These are phyloP conservation scores for Drosophila meridionalis DNA, from an alignment of 2,888 invertebrate genomes.

Conservation along the genomic window DNA sequence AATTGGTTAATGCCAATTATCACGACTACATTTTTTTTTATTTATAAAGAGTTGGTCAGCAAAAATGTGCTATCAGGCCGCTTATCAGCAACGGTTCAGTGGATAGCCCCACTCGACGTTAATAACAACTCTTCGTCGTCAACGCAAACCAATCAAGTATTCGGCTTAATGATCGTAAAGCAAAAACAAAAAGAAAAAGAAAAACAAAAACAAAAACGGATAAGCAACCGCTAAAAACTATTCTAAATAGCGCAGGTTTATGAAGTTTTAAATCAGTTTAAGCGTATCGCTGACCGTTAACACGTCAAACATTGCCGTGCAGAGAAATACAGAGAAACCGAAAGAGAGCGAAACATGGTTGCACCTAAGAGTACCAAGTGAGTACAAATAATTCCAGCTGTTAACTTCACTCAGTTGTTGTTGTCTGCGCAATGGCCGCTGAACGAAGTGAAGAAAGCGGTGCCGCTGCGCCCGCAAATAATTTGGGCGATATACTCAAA, in stretches of 20 bases:
- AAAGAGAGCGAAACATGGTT: constrained; percentile 40
- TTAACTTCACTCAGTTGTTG: constrained; percentile 4
- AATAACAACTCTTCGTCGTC: not conserved
- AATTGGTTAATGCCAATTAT: not conserved
- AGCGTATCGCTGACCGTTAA: constrained; percentile 42
- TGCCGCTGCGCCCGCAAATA: not conserved
- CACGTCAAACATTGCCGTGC: constrained; percentile 6
- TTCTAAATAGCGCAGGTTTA: constrained; percentile 35
- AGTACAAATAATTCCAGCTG: constrained; percentile 26
- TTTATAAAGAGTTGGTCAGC: constrained; percentile 6
- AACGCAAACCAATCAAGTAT: constrained; percentile 16
- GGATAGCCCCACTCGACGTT: constrained; percentile 29
- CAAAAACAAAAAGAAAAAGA: constrained; percentile 2
- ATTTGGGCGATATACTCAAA: constrained; percentile 41
- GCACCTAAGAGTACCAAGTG: constrained; percentile 47
- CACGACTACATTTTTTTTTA: not conserved
- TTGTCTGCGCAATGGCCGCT: constrained; percentile 41
- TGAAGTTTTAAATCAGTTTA: constrained; percentile 45
- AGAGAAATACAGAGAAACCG: not conserved
- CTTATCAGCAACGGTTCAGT: constrained; percentile 41
- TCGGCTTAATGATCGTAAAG: constrained; percentile 25
- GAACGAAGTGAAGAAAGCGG: constrained; percentile 10
- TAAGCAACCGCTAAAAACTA: constrained; percentile 37
- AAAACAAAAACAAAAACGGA: constrained; percentile 26
- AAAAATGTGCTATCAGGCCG: constrained; percentile 34